A percentile compares a stretch with the other conserved stretches of the same genome.
Evolutionary conservation across 2,113 vertebrate species (phyloP).

Genomic region (Eonycteris spelaea): DNA sequence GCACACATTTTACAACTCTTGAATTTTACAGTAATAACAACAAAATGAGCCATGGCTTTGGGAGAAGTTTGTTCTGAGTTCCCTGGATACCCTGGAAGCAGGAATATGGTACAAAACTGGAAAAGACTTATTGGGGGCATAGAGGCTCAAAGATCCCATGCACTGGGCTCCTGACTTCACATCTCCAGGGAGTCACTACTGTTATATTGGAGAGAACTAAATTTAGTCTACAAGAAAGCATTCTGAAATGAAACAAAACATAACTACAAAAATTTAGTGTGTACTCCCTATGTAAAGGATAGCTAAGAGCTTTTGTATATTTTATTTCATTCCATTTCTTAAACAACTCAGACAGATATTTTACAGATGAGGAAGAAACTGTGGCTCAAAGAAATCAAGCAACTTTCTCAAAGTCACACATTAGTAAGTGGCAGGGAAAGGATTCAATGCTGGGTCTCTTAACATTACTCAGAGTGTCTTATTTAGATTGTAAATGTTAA

Average conservation of each 20-base stretch:
- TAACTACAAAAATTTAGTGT: neutral
- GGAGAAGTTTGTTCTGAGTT: neutral
- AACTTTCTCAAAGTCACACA: neutral
- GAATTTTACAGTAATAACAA: neutral
- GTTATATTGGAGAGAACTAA: neutral
- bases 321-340: constrained; percentile 4
- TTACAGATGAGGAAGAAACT: neutral
- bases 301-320: neutral
- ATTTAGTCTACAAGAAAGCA: neutral
- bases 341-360: neutral
- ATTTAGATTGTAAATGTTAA: neutral
- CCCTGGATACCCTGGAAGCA: neutral
- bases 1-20: neutral
- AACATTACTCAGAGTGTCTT: neutral
- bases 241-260: neutral
- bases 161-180: neutral
- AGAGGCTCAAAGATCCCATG: neutral
- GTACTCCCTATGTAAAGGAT: neutral
- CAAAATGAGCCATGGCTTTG: neutral
- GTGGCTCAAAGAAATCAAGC: neutral
- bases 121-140: neutral
- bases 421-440: neutral
- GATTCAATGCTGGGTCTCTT: neutral
- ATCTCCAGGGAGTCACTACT: neutral
- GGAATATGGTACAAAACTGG: neutral